These are phyloP conservation scores for Scartelaos histophorus DNA, from an alignment of 2,113 vertebrate genomes.

Conservation along the genomic window DNA sequence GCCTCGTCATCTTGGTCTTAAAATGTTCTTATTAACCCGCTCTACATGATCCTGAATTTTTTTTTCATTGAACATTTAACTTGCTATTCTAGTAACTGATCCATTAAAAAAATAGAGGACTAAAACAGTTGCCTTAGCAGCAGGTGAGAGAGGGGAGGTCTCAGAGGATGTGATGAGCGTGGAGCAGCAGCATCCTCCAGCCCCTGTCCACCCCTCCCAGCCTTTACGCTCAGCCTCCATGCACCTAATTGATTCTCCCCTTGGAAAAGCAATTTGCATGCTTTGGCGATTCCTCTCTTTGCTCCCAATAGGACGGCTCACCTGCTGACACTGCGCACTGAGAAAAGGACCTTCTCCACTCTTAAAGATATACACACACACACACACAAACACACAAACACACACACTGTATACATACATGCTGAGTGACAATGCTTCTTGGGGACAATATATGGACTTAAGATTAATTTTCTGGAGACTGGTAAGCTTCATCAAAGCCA, in stretches of 20 bases:
- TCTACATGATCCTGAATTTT: too few relatives aligned
- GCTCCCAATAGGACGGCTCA: conserved; percentile 68
- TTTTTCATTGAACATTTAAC: too few relatives aligned
- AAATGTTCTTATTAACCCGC: too few relatives aligned
- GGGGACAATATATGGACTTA: too few relatives aligned
- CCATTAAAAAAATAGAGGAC: too few relatives aligned
- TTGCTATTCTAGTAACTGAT: too few relatives aligned
- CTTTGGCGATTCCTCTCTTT: conserved; percentile 69
- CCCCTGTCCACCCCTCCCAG: conserved; percentile 37
- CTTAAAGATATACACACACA: conserved; percentile 39
- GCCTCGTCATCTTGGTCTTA: too few relatives aligned
- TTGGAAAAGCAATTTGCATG: conserved; percentile 73
- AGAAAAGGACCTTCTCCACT: conserved; percentile 47
- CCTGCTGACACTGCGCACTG: conserved; percentile 76
- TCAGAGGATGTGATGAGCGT: conserved; percentile 67
- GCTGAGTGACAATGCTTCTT: too few relatives aligned
- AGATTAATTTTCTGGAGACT: too few relatives aligned
- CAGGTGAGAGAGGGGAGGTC: conserved; percentile 49
- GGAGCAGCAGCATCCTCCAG: conserved; percentile 57
- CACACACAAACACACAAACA: too few relatives aligned
- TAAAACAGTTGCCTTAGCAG: conserved; percentile 2
- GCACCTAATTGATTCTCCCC: conserved; percentile 76
- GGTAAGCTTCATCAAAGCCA: too few relatives aligned
- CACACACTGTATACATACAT: conserved; percentile 10
- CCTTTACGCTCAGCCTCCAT: conserved; percentile 59